Base-by-base conservation (phyloP, 2,113 vertebrate species). In the Sander vitreus region DNA sequence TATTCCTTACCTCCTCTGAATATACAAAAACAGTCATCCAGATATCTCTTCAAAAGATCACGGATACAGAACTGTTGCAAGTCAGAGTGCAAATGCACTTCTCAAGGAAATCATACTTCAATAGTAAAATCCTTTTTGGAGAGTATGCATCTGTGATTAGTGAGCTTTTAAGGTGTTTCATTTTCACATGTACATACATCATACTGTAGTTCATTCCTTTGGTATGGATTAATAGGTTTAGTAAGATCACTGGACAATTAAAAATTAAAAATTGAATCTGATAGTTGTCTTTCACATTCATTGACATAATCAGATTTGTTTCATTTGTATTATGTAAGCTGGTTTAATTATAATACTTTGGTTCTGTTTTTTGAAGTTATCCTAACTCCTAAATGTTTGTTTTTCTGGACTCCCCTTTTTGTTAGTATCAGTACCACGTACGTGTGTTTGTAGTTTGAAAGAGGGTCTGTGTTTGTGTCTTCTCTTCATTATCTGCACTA, bases 81-180 rank as follows among this genome's bases (percentile, higher is more conserved):
- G 4, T n/a, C 27, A 23, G 13, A 3, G 25, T 60, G 27, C 51
- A 70, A 70, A 23, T 53, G 19, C 50, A 69, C 47, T 50, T 18
- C 23, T 67, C 30, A 45, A 10, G 11, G 23, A 65, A 66, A 65
- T 25, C 4, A 30, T 48, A 6, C 10, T 53, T n/a, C 15, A 16
- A 15, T 23, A 36, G 19, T 23, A 6, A 55, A 55, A 55, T 11
- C 18, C 12, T 6, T 18, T 43, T 25, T 2, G 14, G 3, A 43
- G 67, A 48, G 51, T 27, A 57, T 57, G 6, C 6, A 55, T 27
- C 39, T 73, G 43, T 60, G 19, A 50, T 45, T 45, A 21, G 6
- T 5, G 30, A 4, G n/a, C 12, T 73, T n/a, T 50, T 48, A 13
- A 72, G 55, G 54, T 73, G 70, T 59, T 73, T 73, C 43, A 60